phyloP scores from a whole-genome alignment of 2,888 invertebrate species.

The Drosophila kambysellisi region DNA sequence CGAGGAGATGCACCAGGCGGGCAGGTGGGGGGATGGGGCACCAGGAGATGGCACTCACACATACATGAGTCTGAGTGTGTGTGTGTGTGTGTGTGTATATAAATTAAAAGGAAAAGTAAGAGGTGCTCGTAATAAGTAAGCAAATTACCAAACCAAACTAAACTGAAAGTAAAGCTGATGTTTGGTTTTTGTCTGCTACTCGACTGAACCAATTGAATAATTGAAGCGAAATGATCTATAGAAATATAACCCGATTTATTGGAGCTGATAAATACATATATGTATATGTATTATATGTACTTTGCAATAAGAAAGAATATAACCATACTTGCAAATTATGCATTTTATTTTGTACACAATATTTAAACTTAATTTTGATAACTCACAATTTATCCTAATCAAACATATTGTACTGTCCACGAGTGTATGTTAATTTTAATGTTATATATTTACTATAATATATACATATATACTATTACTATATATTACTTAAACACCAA shows the following conservation, averaged over 20 bases:
- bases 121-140: conserved; percentile 27
- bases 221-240: neutral
- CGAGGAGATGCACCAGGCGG: neutral
- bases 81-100: neutral
- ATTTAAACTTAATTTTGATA: neutral
- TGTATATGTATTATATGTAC: neutral
- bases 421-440: neutral
- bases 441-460: neutral
- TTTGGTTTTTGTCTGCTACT: neutral
- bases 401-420: neutral
- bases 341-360: neutral
- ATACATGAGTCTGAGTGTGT: neutral
- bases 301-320: neutral
- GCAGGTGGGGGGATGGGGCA: neutral
- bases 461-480: neutral
- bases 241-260: neutral
- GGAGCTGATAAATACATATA: no score
- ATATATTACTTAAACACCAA: neutral
- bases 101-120: conserved; percentile 47
- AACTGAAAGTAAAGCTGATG: conserved; percentile 10
- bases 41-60: conserved; percentile 3
- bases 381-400: neutral
- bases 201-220: conserved; percentile 21
- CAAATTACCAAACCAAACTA: conserved; percentile 36
- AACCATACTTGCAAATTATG: no score